phyloP scores from a whole-genome alignment of 2,113 vertebrate genomes.

The Hippopotamus amphibius region DNA sequence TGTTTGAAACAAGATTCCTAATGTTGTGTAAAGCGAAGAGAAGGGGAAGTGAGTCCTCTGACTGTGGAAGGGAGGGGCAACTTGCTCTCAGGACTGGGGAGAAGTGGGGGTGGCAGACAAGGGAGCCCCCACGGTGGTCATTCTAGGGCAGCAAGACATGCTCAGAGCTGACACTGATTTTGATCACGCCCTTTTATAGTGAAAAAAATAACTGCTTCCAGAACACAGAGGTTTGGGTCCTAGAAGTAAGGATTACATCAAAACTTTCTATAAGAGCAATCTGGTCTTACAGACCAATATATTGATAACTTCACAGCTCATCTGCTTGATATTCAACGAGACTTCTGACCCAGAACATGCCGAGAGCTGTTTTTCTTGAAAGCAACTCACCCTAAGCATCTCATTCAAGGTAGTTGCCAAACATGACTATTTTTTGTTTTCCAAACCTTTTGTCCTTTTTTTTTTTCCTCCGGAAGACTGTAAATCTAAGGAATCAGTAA shows the following conservation, averaged over 20 bases:
- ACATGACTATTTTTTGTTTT: background rate
- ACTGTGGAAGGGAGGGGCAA: rapidly evolving
- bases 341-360: background rate
- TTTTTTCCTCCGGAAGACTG: background rate
- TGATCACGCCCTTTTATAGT: background rate
- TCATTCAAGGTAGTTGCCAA: conserved; percentile 19
- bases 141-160: background rate
- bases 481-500: background rate
- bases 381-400: background rate
- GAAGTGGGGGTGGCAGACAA: background rate
- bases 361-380: background rate
- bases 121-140: background rate
- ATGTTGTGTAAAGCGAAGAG: background rate
- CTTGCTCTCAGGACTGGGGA: background rate
- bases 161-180: background rate
- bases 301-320: background rate
- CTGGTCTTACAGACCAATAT: background rate
- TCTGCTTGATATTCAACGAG: background rate
- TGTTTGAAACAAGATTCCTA: background rate
- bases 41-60: background rate
- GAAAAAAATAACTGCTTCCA: background rate
- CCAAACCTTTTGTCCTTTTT: background rate
- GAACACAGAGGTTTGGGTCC: background rate
- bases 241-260: background rate
- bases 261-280: background rate